Evolutionary conservation across 2,797 vertebrate genomes (phyloP), one percentile per base, ranked within the genome.

Genomic region (Halcyon leucocephala): DNA sequence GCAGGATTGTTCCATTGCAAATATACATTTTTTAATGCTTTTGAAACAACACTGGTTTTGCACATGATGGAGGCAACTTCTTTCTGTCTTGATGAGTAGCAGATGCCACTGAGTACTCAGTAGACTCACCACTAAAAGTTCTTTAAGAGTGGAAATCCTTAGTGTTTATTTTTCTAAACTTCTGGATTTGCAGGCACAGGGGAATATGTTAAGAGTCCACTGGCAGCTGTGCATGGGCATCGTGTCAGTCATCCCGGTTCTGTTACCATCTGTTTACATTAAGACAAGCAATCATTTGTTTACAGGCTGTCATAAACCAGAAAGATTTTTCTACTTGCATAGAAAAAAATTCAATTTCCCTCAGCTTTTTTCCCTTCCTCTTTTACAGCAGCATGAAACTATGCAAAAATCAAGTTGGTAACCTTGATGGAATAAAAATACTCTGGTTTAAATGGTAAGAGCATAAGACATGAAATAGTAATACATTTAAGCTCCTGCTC

Each of bases 181-280:
- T 20, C 44, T 88, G 76, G 57, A 49, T 83, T 83, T 90, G 44
- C n/a, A 89, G 60, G 21, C 35, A 55, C 26, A 72, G 33, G 42
- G 64, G 28, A 78, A n/a, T 82, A 70, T 0, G 2, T 57, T 77
- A 62, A 44, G 41, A 78, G n/a, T 69, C 61, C 18, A 19, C 11
- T 35, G 35, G 24, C 60, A 87, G 37, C 35, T 62, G 11, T 67
- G 24, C 8, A 19, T 2, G 29, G 70, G 37, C 76, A 20, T 9
- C 39, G 61, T 48, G 58, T 83, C 91, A 93, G 3, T 90, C 80
- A 78, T 61, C 46, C 41, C 74, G 65, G 44, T 78, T 81, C 70
- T 77, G 20, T 70, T 83, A 35, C 61, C 57, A 65, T 80, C 64
- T 95, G 72, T 91, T 96, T 93, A 54, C 37, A 48, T 85, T 82